Base-by-base conservation (phyloP, 2,888 invertebrate genomes). In the Pegoplata infirma region DNA sequence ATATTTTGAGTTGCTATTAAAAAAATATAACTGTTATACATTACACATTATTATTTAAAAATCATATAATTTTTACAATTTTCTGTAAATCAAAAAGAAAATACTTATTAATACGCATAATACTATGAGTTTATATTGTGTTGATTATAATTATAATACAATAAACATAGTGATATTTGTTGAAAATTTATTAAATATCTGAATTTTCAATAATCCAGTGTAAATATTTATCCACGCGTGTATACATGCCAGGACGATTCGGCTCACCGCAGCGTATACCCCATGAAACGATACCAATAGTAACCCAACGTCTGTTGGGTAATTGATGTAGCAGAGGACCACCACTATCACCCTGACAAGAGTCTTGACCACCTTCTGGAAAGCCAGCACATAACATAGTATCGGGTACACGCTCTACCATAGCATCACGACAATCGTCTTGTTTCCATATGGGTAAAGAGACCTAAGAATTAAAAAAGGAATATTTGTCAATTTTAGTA, bases 221-320 rank as follows among this genome's bases (percentile, higher is more conserved):
- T 46, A 88, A 75, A 75, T 86, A 89, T 47, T 84, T 85, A 66
- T 86, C 87, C 0, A 96, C 95, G 36, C 94, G 91, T 0, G 95
- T 93, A 86, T 97, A 97, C 28, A 97, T 91, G 1, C 96, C 97
- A 0, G 97, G 96, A 75, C 92, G 93, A 56, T 92, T 92, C 19
- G 92, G 91, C 81, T 94, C 93, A 0, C 95, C 96, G 85, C 97
- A 97, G 2, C 94, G 92, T 40, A 95, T 91, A 12, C 96, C 96
- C 95, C 96, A 96, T 0, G 96, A 96, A 0, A 97, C 96, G 68
- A 97, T 91, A 1, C 96, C 97, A 51, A 95, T 91, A 25, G 92
- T 91, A 0, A 94, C 91, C 96, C 96, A 96, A 55, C 94, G 92
- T 0, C 93, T 93, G 85, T 94, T 94, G 1, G 92, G 90, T 85